These are phyloP conservation scores for Amphiprion percula DNA, from an alignment of 2,113 vertebrate species.

Conservation along the genomic window DNA sequence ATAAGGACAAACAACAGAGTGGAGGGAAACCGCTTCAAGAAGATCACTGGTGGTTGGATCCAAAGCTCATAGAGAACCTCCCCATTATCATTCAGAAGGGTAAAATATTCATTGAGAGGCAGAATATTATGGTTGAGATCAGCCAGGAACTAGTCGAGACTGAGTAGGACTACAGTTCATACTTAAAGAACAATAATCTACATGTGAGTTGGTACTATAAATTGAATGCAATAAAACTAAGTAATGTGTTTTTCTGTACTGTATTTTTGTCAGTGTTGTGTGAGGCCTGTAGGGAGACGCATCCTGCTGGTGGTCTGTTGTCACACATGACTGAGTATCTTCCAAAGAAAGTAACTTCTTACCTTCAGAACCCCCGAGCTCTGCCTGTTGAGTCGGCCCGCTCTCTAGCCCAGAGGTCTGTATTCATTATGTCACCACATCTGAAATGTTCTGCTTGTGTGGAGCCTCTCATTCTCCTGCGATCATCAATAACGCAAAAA, in stretches of 20 bases:
- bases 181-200: not conserved
- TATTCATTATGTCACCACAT: not conserved
- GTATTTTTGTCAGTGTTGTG: slow-evolving; percentile 78
- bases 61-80: slow-evolving; percentile 78
- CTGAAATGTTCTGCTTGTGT: not conserved
- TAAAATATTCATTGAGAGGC: slow-evolving; percentile 30
- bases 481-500: not conserved
- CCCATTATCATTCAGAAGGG: slow-evolving; percentile 84
- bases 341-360: slow-evolving; percentile 58
- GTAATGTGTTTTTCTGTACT: not conserved
- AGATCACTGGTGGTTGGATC: slow-evolving; percentile 79
- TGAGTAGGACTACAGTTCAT: too few relatives aligned
- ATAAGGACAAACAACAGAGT: not conserved
- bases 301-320: slow-evolving; percentile 64
- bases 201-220: not conserved
- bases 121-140: not conserved
- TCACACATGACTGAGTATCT: slow-evolving; percentile 75
- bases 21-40: slow-evolving; percentile 3
- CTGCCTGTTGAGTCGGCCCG: slow-evolving; percentile 83
- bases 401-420: slow-evolving; percentile 76
- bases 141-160: not conserved
- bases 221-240: not conserved
- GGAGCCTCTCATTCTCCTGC: too few relatives aligned
- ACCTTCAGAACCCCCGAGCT: slow-evolving; percentile 76
- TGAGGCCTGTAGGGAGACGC: slow-evolving; percentile 73